Evolutionary conservation across 2,113 vertebrate species (phyloP), one percentile per base, ranked within the genome.

Genomic region (Gymnarchus niloticus): DNA sequence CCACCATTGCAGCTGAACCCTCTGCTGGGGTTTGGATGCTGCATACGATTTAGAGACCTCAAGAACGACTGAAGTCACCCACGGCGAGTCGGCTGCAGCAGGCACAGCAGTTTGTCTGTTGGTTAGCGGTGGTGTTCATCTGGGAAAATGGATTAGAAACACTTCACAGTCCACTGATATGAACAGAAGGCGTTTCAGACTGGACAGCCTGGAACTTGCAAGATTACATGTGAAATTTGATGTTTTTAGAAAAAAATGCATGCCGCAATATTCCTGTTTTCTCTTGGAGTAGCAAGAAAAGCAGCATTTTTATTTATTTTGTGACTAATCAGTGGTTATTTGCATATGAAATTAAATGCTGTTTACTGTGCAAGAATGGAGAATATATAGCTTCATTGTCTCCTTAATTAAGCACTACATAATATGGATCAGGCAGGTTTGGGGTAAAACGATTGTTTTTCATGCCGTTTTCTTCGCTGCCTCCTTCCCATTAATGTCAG

Each of bases 401-500:
- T 51, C 10, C 28, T 14, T 73, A 33, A 41, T 73, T 73, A 28
- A 73, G 65, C 7, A 19, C 14, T 33, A 69, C 61, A 69, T 1
- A 73, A 41, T 73, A 17, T 73, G 5, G 28, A 65, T 28, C 59
- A 12, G 41, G 65, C 19, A 28, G 19, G 33, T 73, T 33, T 73
- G 33, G 65, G 65, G 65, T 73, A 37, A 41, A 73, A 73, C 5
- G 0, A 37, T 33, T 33, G 1, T 37, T 73, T 73, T 73, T 14
- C 65, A 41, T 73, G 12, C 65, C 1, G 28, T 41, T 33, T 73
- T 76, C 25, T 76, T 84, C 19, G 69, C 57, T 87, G 85, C 87
- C 56, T 90, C 81, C 81, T 80, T 87, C 89, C 91, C 90, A 89
- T 48, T 91, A 85, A 92, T 94, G 93, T 95, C 94, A 93, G 92